phyloP scores from a whole-genome alignment of 2,888 invertebrate genomes.

The Sipha maydis region DNA sequence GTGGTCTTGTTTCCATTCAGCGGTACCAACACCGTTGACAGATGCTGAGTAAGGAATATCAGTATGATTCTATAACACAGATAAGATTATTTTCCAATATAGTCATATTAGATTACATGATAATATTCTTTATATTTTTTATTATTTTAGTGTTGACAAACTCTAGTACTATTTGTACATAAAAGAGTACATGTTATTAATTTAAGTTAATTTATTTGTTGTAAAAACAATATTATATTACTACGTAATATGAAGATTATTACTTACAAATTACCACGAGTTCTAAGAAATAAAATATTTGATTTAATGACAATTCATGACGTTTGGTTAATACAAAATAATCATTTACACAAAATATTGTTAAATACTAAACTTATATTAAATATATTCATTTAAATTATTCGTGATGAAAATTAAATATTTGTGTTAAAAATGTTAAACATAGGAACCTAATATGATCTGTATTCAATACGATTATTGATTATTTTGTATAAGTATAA shows the following conservation, averaged over 20 bases:
- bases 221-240: no score
- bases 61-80: slow-evolving; percentile 38
- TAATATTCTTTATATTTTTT: no score
- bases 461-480: background rate
- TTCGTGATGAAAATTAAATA: background rate
- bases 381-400: background rate
- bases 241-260: no score
- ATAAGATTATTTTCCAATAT: background rate
- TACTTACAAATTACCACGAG: background rate
- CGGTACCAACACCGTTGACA: slow-evolving; percentile 62
- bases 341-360: no score
- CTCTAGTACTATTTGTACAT: no score
- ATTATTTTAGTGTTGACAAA: no score
- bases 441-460: background rate
- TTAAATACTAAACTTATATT: no score
- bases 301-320: background rate
- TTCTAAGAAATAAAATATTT: background rate
- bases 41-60: slow-evolving; percentile 52
- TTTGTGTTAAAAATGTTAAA: background rate
- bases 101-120: background rate
- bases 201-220: no score
- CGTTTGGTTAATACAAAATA: background rate
- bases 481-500: background rate
- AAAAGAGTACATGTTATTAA: no score
- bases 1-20: slow-evolving; percentile 78